phyloP scores from a whole-genome alignment of 2,113 vertebrate species.

The Bubalus kerabau region DNA sequence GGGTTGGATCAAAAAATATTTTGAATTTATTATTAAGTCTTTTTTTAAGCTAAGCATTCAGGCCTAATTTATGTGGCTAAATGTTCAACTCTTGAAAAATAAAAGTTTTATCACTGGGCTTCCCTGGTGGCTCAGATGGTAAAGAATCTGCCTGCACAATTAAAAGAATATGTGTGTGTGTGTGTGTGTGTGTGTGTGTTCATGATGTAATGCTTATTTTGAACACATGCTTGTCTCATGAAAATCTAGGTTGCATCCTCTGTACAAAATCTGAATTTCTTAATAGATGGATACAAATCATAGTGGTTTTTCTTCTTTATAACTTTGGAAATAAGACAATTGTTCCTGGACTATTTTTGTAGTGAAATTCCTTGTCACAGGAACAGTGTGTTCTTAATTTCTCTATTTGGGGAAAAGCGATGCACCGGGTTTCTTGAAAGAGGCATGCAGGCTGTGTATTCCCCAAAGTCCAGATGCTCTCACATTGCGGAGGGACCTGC shows the following conservation, averaged over 20 bases:
- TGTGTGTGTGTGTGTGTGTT: neutral
- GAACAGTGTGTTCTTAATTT: neutral
- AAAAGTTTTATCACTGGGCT: neutral
- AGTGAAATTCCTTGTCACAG: neutral
- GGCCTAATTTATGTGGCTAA: neutral
- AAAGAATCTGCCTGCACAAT: neutral
- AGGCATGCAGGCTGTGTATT: accelerated
- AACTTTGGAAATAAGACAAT: neutral
- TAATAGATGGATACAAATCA: neutral
- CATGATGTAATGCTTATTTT: neutral
- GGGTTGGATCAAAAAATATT: neutral
- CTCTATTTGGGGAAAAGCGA: neutral
- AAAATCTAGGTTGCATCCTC: neutral
- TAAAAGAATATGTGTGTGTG: neutral
- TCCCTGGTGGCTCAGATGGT: neutral
- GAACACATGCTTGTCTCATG: neutral
- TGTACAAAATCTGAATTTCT: neutral
- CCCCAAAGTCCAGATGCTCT: neutral
- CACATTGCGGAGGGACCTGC: neutral
- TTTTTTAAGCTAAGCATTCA: neutral
- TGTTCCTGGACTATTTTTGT: neutral
- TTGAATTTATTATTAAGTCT: neutral
- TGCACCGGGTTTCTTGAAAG: neutral
- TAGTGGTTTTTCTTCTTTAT: neutral
- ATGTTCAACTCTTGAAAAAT: neutral